Evolutionary conservation across 2,797 vertebrate species (phyloP), one percentile per base, ranked within the genome.

Genomic region (Notolabrus celidotus): DNA sequence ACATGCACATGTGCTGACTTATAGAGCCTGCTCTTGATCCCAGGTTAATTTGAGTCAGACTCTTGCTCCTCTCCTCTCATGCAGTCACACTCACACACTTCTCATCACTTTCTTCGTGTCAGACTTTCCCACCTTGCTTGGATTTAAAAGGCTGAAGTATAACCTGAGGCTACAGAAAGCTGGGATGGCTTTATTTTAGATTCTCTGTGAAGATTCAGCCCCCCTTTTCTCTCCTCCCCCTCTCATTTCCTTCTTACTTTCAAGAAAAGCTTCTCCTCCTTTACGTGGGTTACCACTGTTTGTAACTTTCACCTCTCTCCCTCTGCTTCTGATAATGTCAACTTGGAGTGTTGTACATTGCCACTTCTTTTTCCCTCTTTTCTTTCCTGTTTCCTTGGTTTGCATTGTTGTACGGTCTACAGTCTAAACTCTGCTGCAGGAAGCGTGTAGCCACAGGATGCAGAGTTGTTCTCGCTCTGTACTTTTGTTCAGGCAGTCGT

Each of bases 81-180:
- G 19, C 56, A 57, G 29, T 31, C 63, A 33, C 23, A 57, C 60
- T 49, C 60, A 15, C 41, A 47, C 51, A 53, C 45, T 22, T 50
- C 20, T 53, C 62, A 62, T 59, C 23, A 22, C 33, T 69, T 51
- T 68, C 29, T 75, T 71, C 67, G 36, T 76, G 25, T 62, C 50
- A n/a, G 49, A 80, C 51, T 77, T 79, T 62, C 59, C 65, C 75
- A 86, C 79, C 77, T 85, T 83, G 71, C 52, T 73, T 79, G 39
- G 62, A 66, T 83, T 88, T 66, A 45, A 66, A 80, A 85, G n/a
- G 41, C 42, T 50, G n/a, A 59, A 74, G 71, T 43, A 67, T 55
- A 58, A 75, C 77, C 74, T 33, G 68, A 51, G 76, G 83, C 76
- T 59, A 31, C 47, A 65, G 19, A 58, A 56, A 58, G 22, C 59